Evolutionary conservation across 2,113 vertebrate genomes (phyloP).

Genomic region (Hydropotes inermis): DNA sequence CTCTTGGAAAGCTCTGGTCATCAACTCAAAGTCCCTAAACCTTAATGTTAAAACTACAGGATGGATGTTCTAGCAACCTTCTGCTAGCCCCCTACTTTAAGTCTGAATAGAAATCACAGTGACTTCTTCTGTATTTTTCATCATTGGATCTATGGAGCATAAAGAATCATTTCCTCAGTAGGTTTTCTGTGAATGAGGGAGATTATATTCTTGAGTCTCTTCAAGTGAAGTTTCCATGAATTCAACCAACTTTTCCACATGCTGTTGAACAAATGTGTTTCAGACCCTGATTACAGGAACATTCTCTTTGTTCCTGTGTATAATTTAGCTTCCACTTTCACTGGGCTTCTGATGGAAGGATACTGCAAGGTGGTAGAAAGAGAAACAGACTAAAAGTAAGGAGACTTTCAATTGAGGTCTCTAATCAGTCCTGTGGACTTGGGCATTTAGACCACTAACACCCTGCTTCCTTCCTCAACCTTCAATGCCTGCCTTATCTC

Average conservation of each 20-base stretch:
- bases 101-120: neutral
- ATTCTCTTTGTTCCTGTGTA: neutral
- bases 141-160: neutral
- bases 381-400: neutral
- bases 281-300: neutral
- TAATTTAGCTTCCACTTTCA: neutral
- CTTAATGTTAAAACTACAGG: neutral
- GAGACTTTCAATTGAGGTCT: neutral
- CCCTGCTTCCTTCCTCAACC: neutral
- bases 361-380: neutral
- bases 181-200: neutral
- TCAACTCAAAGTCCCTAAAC: neutral
- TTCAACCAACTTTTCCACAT: neutral
- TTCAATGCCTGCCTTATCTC: neutral
- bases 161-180: neutral
- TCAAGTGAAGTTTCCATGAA: neutral
- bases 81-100: neutral
- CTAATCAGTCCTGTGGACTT: neutral
- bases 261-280: neutral
- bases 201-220: slow-evolving; percentile 15
- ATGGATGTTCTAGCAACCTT: neutral
- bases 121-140: neutral
- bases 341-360: neutral
- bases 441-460: neutral
- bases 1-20: neutral